Conservation (phyloP, 2,113 vertebrate genomes). For the Calyptomena viridis region DNA sequence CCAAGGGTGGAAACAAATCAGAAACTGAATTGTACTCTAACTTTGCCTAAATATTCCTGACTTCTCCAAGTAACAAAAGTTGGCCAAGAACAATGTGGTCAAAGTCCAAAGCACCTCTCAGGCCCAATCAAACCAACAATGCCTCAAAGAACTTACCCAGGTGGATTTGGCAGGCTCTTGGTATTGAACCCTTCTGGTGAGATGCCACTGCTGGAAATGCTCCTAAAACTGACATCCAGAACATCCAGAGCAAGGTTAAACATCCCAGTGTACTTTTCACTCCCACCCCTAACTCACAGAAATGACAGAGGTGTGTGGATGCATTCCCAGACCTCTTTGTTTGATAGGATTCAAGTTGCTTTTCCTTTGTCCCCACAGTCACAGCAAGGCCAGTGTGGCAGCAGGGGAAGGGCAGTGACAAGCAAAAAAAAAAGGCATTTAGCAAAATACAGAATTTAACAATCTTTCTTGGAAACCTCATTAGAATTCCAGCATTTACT, state of each 20-base stretch:
- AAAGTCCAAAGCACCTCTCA: neutral
- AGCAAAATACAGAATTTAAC: neutral
- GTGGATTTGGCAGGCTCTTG: fast-evolving
- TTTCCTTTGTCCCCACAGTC: neutral
- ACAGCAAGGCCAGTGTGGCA: neutral
- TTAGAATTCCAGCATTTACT: neutral
- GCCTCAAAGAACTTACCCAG: neutral
- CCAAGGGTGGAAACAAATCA: neutral
- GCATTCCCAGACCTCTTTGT: neutral
- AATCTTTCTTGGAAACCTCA: neutral
- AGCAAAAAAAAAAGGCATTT: neutral
- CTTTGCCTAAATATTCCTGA: neutral
- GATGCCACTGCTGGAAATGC: neutral
- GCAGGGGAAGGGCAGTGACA: neutral
- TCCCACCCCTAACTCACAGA: neutral
- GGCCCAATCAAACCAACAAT: neutral
- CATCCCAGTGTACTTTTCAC: neutral
- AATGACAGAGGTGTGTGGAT: neutral
- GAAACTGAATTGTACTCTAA: neutral
- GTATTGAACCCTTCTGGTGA: neutral
- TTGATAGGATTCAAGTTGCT: neutral
- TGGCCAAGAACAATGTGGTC: neutral
- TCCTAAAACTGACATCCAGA: neutral
- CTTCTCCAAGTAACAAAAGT: neutral
- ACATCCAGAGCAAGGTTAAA: neutral